A percentile compares a stretch with the other conserved stretches of the same genome.
Evolutionary conservation across 2,888 invertebrate genomes (phyloP).

Genomic region (Herminia tarsipennalis): DNA sequence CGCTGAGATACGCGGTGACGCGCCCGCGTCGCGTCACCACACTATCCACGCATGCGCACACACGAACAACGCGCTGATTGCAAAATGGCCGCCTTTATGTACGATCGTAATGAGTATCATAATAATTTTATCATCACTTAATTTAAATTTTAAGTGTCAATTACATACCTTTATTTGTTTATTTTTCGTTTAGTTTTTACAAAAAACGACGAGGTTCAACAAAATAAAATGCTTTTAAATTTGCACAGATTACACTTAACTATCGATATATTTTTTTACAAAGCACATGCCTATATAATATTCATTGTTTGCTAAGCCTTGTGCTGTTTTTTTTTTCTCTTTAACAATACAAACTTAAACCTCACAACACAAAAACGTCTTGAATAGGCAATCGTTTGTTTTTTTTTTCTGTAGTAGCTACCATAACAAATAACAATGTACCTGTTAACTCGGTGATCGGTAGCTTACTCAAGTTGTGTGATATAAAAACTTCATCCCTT

Average conservation of each 20-base stretch:
- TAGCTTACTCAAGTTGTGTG: constrained; percentile 22
- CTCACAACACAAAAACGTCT: constrained; percentile 24
- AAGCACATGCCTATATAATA: too few relatives aligned
- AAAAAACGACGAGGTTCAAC: too few relatives aligned
- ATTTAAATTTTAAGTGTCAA: constrained; percentile 13
- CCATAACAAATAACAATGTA: constrained; percentile 22
- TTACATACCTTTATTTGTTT: too few relatives aligned
- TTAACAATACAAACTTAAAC: constrained; percentile 31
- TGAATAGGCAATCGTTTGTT: constrained; percentile 25
- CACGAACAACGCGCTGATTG: constrained; percentile 50
- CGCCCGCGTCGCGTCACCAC: constrained; percentile 45
- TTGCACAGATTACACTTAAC: too few relatives aligned
- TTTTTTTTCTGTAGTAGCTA: constrained; percentile 34
- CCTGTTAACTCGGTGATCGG: constrained; percentile 40
- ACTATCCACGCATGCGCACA: constrained; percentile 46
- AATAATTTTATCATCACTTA: constrained; percentile 39
- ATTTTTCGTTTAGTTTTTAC: too few relatives aligned
- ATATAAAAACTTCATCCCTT: constrained; percentile 26
- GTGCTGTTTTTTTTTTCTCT: constrained; percentile 17
- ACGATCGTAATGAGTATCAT: constrained; percentile 42
- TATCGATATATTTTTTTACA: too few relatives aligned
- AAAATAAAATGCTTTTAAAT: too few relatives aligned
- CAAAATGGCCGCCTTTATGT: constrained; percentile 66
- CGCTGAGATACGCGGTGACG: constrained; percentile 40
- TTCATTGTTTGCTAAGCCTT: constrained; percentile 25